Evolutionary conservation across 2,113 vertebrate species (phyloP), one percentile per base, ranked within the genome.

Genomic region (Amazona guildingii): DNA sequence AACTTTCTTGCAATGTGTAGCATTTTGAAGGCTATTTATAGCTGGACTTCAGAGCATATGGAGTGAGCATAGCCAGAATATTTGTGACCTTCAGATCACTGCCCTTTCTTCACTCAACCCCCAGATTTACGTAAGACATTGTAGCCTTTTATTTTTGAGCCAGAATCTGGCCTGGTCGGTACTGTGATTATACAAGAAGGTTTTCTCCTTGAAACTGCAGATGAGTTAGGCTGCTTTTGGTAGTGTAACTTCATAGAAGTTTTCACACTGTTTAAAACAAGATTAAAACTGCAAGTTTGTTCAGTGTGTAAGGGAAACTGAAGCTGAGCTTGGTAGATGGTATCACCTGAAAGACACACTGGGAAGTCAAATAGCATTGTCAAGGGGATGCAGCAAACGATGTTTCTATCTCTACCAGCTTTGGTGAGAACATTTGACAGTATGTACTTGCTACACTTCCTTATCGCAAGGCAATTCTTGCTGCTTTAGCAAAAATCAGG

Each of bases 21-120:
- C 95, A 77, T 86, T 95, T 96, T 96, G 80, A 90, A 82, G 79
- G 35, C 90, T 97, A 96, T 97, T 93, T 96, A 91, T 95, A 96
- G 94, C 33, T 95, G 93, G 94, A 88, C 88, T 91, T 92, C 21
- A 75, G 95, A 96, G 83, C 83, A 92, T 92, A 95, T 96, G 95
- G 88, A 95, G 93, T 85, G 83, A 90, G 84, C 62, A 41, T 43
- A 94, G 76, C 55, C 73, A 78, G 91, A 83, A 85, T 96, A 92
- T 92, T 90, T 96, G 78, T 89, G 95, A 95, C 95, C 96, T 95
- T 74, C 35, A 85, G 82, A 94, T 95, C 14, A 0, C 84, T 95
- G 91, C 79, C 90, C 89, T 97, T 97, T 93, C 83, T 93, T 92
- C 89, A 95, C 80, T 91, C 90, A 84, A 68, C 86, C 82, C 48